Evolutionary conservation across 2,888 invertebrate species (phyloP), one percentile per base, ranked within the genome.

Genomic region (Metopia argyrocephala): DNA sequence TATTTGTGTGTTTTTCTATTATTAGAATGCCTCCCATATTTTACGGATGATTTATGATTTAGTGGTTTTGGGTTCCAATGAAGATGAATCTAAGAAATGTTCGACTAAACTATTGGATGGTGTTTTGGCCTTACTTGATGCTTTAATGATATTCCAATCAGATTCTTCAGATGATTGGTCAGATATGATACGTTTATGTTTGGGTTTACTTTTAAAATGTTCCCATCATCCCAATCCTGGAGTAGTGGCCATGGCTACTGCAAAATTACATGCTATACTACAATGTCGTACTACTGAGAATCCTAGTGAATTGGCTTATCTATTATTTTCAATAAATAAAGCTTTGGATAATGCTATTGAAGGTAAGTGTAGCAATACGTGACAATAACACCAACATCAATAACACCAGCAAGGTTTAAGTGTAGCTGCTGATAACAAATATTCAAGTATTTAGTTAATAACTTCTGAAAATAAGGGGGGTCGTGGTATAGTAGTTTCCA

Each of bases 181-280:
- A 5, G 93, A 93, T 86, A 92, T 93, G 92, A 92, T 92, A 25
- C 91, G 92, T 18, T 86, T 93, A 21, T 91, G 91, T 69, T 86
- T 91, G 79, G 91, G 91, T 1, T 86, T 92, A 20, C 82, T 92
- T 31, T 85, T 92, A 2, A 91, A 91, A 79, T 92, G 92, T 83
- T 91, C 91, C 0, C 90, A 91, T 83, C 90, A 91, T 84, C 90
- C 90, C 0, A 91, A 91, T 85, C 89, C 91, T 1, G 91, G 93
- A 83, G 89, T 93, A 70, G 93, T 93, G 84, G 92, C 93, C 50
- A 92, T 92, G 88, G 93, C 93, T 0, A 92, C 93, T 0, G 93
- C 93, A 2, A 92, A 92, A 83, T 88, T 93, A 2, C 93, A 93
- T 87, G 91, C 92, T 5, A 90, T 93, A 81, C 89, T 93, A 5